phyloP scores from a whole-genome alignment of 2,888 invertebrate species.

The Prosapia bicincta region DNA sequence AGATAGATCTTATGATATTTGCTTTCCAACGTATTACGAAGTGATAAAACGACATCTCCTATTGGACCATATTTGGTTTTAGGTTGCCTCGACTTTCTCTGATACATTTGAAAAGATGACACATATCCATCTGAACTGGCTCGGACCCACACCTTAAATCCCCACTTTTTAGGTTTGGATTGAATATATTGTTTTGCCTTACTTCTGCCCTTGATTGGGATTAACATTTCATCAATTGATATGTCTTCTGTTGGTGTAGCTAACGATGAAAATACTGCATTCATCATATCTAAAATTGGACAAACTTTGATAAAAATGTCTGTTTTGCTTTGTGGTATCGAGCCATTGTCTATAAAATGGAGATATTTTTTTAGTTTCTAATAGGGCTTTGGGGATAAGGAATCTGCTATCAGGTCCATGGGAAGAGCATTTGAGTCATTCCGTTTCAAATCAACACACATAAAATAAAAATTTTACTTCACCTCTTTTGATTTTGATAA shows the following conservation, averaged over 20 bases:
- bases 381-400: slow-evolving; percentile 28
- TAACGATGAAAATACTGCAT: slow-evolving; percentile 20
- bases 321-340: slow-evolving; percentile 23
- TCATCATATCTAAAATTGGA: too few relatives aligned
- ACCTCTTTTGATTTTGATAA: too few relatives aligned
- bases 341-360: slow-evolving; percentile 29
- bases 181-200: too few relatives aligned
- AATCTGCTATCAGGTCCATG: slow-evolving; percentile 28
- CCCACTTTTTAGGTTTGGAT: too few relatives aligned
- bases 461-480: too few relatives aligned
- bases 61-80: slow-evolving; percentile 4
- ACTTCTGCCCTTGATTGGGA: slow-evolving; percentile 26
- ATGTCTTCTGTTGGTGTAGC: slow-evolving; percentile 30
- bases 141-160: slow-evolving; percentile 19
- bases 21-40: background rate
- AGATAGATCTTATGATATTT: slow-evolving; percentile 18
- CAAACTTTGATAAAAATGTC: too few relatives aligned
- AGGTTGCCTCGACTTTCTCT: background rate
- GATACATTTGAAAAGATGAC: slow-evolving; percentile 6
- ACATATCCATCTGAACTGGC: slow-evolving; percentile 9
- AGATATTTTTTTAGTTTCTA: slow-evolving; percentile 31
- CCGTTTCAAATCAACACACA: too few relatives aligned
- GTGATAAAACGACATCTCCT: slow-evolving; percentile 3
- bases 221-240: slow-evolving; percentile 34
- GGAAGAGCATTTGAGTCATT: too few relatives aligned